Conservation (phyloP, 2,888 invertebrate species). For the Ceriagrion tenellum region DNA sequence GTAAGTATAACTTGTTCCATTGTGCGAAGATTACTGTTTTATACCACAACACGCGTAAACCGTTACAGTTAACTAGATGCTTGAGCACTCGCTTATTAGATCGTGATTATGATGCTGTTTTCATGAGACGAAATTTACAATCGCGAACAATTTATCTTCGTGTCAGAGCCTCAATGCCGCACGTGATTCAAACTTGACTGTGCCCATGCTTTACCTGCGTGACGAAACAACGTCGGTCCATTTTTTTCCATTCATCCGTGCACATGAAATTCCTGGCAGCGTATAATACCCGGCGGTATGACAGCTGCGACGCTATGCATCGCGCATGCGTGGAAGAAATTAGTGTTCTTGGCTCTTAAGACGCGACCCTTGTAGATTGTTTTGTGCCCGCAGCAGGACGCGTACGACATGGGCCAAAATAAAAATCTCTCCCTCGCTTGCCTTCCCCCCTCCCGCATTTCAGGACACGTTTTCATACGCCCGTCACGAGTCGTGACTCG, state of each 20-base stretch:
- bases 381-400: neutral
- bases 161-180: neutral
- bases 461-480: neutral
- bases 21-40: neutral
- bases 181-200: neutral
- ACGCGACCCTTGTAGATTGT: neutral
- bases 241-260: neutral
- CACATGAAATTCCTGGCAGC: conserved; percentile 1
- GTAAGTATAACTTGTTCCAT: neutral
- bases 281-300: neutral
- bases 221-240: neutral
- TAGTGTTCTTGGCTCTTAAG: conserved; percentile 2
- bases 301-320: neutral
- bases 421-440: neutral
- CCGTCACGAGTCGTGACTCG: neutral
- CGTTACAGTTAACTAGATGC: neutral
- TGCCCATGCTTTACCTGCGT: neutral
- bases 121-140: neutral
- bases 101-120: neutral
- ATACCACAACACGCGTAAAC: neutral
- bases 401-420: neutral
- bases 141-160: neutral
- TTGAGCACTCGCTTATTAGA: neutral
- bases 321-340: neutral
- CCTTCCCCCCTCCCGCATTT: neutral